Evolutionary conservation across 2,797 vertebrate genomes (phyloP).

Genomic region (Sebastes minor): DNA sequence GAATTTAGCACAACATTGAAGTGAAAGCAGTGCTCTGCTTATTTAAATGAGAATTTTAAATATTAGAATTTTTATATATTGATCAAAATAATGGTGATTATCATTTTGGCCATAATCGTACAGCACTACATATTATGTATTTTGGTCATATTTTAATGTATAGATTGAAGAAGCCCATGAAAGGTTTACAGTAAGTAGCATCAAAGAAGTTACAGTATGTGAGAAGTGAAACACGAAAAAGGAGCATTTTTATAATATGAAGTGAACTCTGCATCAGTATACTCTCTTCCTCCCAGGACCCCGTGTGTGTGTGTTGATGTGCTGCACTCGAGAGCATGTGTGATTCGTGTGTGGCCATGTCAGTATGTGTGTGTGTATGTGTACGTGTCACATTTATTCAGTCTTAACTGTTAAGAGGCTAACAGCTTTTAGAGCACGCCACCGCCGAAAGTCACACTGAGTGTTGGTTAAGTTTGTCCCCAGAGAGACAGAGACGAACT

Average conservation of each 20-base stretch:
- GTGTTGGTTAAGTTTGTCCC: conserved; percentile 38
- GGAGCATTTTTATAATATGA: not conserved
- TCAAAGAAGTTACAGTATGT: not conserved
- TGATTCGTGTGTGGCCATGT: conserved; percentile 1
- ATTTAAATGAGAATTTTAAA: no score
- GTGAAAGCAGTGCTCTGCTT: no score
- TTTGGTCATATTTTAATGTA: not conserved
- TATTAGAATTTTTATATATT: no score
- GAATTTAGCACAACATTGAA: no score
- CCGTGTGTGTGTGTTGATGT: not conserved
- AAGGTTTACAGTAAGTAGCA: not conserved
- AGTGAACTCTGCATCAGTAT: not conserved
- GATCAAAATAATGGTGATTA: no score
- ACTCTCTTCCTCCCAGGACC: not conserved
- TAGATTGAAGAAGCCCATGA: not conserved
- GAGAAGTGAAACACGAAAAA: not conserved
- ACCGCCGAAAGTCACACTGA: conserved; percentile 35
- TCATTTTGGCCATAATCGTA: no score
- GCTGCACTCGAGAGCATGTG: not conserved
- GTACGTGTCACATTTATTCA: conserved; percentile 36
- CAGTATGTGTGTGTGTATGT: not conserved
- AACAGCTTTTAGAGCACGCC: conserved; percentile 39
- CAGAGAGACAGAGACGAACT: conserved; percentile 24
- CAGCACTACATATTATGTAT: no score
- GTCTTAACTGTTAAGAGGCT: conserved; percentile 41